These are phyloP conservation scores for Sceliomorpha sp. DNA, from an alignment of 2,888 invertebrate species.

Conservation along the genomic window DNA sequence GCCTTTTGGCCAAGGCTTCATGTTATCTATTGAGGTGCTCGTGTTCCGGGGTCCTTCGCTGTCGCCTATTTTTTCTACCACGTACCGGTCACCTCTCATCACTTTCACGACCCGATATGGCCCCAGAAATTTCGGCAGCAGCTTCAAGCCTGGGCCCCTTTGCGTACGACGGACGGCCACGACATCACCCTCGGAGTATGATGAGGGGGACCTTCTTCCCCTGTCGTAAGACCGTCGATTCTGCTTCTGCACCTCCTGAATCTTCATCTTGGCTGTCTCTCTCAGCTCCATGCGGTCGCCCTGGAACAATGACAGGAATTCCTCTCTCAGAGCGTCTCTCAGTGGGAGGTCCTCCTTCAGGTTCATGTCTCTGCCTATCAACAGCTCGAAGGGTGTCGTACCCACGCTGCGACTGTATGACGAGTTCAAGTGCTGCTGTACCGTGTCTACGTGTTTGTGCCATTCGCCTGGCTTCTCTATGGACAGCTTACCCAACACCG, in stretches of 20 bases:
- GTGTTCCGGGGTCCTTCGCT: too few relatives aligned
- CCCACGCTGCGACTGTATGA: constrained; percentile 14
- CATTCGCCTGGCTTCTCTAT: constrained; percentile 48
- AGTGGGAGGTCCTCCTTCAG: constrained; percentile 50
- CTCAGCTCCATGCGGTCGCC: constrained; percentile 35
- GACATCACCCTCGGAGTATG: too few relatives aligned
- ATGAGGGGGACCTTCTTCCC: too few relatives aligned
- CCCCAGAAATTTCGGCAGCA: constrained; percentile 8
- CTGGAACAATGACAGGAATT: constrained; percentile 27
- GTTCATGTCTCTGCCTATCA: constrained; percentile 22
- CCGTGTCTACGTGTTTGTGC: constrained; percentile 45
- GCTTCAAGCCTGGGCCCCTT: too few relatives aligned
- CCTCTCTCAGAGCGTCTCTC: constrained; percentile 52
- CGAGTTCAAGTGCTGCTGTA: constrained; percentile 11
- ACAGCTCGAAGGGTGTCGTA: constrained; percentile 29
- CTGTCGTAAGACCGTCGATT: too few relatives aligned
- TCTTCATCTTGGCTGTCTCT: constrained; percentile 19
- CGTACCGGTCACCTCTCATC: constrained; percentile 2
- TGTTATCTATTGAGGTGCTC: too few relatives aligned
- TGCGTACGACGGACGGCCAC: too few relatives aligned
- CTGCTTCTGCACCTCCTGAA: too few relatives aligned
- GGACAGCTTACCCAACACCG: constrained; percentile 70
- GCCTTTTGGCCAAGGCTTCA: too few relatives aligned
- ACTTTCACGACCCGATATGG: background rate
- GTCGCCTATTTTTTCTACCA: too few relatives aligned